These are phyloP conservation scores for Vombatus ursinus DNA, from an alignment of 2,113 vertebrate species.

Conservation along the genomic window DNA sequence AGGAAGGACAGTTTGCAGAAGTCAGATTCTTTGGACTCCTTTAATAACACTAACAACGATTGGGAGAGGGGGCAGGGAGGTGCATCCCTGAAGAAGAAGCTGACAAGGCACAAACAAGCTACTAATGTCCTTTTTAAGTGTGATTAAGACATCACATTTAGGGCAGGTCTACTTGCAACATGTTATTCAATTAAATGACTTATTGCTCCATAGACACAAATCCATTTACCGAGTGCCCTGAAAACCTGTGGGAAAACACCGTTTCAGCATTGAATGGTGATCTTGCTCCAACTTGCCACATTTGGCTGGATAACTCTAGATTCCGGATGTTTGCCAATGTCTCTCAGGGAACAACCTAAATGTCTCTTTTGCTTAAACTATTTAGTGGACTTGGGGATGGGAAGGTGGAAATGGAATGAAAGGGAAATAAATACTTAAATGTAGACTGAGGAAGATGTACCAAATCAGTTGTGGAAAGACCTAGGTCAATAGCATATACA, in stretches of 20 bases:
- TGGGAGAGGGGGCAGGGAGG: background rate
- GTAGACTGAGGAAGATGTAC: constrained; percentile 30
- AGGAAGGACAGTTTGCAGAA: background rate
- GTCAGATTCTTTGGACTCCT: background rate
- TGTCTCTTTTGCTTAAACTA: constrained; percentile 35
- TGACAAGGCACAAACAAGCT: constrained; percentile 19
- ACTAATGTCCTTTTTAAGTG: background rate
- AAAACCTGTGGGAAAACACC: background rate
- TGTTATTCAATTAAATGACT: background rate
- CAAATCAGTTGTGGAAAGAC: constrained; percentile 34
- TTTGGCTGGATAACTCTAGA: background rate
- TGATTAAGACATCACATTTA: background rate
- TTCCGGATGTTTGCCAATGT: constrained; percentile 21
- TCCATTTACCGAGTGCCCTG: background rate
- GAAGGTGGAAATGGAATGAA: constrained; percentile 46
- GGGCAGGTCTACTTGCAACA: background rate
- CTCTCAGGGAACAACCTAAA: constrained; percentile 28
- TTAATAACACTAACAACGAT: background rate
- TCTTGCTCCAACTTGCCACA: constrained; percentile 60
- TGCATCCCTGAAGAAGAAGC: constrained; percentile 16
- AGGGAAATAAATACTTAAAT: background rate
- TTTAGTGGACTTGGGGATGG: constrained; percentile 42
- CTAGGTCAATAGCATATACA: background rate
- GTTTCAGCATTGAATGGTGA: background rate
- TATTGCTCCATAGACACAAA: background rate